These are phyloP conservation scores for Nyleta sp. DNA, from an alignment of 2,888 invertebrate genomes.

Conservation along the genomic window DNA sequence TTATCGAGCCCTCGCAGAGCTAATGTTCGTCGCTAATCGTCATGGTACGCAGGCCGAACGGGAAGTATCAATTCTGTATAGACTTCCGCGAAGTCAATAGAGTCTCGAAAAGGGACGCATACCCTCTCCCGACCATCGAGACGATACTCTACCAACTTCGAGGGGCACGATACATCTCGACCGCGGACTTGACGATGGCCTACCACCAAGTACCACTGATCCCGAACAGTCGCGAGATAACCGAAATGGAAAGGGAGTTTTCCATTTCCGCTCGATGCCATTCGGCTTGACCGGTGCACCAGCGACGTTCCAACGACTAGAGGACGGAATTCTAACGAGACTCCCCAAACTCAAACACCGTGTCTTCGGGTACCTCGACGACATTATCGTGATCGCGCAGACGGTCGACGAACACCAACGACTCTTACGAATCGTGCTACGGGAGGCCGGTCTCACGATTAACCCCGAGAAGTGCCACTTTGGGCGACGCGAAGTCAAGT, in stretches of 20 bases:
- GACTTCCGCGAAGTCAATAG: neutral
- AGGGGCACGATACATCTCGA: neutral
- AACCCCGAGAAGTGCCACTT: neutral
- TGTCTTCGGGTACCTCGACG: slow-evolving; percentile 3
- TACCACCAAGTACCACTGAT: neutral
- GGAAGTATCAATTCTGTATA: neutral
- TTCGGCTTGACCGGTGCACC: neutral
- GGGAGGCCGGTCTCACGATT: neutral
- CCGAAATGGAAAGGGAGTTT: neutral
- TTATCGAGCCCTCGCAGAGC: slow-evolving; percentile 19
- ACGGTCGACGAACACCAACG: neutral
- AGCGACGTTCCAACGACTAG: neutral
- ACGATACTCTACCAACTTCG: neutral
- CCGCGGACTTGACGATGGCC: neutral
- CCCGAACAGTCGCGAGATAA: neutral
- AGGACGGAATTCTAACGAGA: neutral
- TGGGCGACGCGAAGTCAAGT: neutral
- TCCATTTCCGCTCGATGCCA: neutral
- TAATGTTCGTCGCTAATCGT: slow-evolving; percentile 6
- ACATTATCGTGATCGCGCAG: neutral
- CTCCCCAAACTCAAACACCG: slow-evolving; percentile 80
- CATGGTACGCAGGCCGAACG: neutral
- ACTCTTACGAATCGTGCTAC: neutral
- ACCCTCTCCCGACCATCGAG: slow-evolving; percentile 55
- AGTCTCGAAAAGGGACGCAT: slow-evolving; percentile 36